Evolutionary conservation across 2,113 vertebrate genomes (phyloP), one percentile per base, ranked within the genome.

Genomic region (Dunckerocampus dactyliophorus): DNA sequence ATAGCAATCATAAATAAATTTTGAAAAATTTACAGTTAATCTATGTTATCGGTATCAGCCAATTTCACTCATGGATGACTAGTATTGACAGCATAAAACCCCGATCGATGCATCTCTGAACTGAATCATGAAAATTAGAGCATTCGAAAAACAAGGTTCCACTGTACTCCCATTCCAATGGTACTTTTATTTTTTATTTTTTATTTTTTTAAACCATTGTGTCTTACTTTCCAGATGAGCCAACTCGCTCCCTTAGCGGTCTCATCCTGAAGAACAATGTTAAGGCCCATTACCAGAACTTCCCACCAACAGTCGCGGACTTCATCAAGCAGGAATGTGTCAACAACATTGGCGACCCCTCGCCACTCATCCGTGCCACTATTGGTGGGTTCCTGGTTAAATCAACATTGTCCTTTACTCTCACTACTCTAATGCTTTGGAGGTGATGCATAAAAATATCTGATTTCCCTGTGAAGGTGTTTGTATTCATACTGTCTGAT

Each of bases 271-370:
- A 98, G 88, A 98, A 97, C 88, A 98, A 98, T 0, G 95, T 97
- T 43, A 98, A 98, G 82, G 95, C 95, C 0, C 95, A 98, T 66
- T 98, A 94, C 85, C 94, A 95, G 91, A 96, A 92, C 84, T 97
- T 98, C 65, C 95, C 95, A 0, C 87, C 89, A 0, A 79, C 90
- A 0, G 95, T 98, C 75, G 93, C 95, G 0, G 94, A 96, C 60
- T 98, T 98, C 82, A 97, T 98, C 85, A 97, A 97, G 70, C 92
- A 93, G 71, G 95, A 98, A 67, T 98, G 95, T 80, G 93, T 98
- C 71, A 94, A 93, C 87, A 95, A 93, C 88, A 94, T 98, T 0
- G 95, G 95, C 0, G 95, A 98, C 2, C 90, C 92, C 1, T 97
- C 95, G 0, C 95, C 95, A 0, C 94, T 95, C 69, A 95, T 97